phyloP scores from a whole-genome alignment of 2,888 invertebrate species.

The Lysandra coridon region DNA sequence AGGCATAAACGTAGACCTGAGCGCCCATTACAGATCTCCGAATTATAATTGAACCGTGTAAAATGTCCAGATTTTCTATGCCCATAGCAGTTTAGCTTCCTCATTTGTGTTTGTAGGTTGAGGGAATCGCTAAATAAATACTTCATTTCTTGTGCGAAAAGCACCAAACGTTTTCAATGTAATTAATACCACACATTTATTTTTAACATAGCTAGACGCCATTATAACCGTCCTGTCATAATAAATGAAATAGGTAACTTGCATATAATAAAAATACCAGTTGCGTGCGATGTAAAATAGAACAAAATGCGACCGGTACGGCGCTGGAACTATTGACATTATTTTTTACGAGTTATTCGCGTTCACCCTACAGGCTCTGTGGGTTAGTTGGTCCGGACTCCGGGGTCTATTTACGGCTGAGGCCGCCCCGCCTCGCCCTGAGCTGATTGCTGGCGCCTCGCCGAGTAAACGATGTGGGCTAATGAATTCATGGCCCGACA shows the following conservation, averaged over 20 bases:
- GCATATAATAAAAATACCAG: conserved; percentile 26
- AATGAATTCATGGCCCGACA: conserved; percentile 59
- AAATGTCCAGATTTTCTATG: neutral
- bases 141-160: neutral
- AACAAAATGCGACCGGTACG: conserved; percentile 30
- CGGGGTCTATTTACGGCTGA: conserved; percentile 54
- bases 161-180: neutral
- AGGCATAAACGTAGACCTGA: conserved; percentile 46
- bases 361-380: conserved; percentile 55
- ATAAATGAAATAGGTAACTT: conserved; percentile 26
- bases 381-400: conserved; percentile 57
- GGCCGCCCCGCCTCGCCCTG: conserved; percentile 50
- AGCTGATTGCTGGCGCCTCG: conserved; percentile 66
- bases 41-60: conserved; percentile 66
- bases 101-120: neutral
- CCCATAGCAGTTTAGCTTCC: neutral
- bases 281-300: conserved; percentile 20
- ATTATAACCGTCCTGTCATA: conserved; percentile 17
- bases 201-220: conserved; percentile 16
- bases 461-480: conserved; percentile 65
- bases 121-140: neutral
- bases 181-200: conserved; percentile 15
- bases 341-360: conserved; percentile 45
- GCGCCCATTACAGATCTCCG: conserved; percentile 67
- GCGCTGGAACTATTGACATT: conserved; percentile 48